phyloP scores from a whole-genome alignment of 1,140 invertebrate species.

The Drosophila mauritiana region DNA sequence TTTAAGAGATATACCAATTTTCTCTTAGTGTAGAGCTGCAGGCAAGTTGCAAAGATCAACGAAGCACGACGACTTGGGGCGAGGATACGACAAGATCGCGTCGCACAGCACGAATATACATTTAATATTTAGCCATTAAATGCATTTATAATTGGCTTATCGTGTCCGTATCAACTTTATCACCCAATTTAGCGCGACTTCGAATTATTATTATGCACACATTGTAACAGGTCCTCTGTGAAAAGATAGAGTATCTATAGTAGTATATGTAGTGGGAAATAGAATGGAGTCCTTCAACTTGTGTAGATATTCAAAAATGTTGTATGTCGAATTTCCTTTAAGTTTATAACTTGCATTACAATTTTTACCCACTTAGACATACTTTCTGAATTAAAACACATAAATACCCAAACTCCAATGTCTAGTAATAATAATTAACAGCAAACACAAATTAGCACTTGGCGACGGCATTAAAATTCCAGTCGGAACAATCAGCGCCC shows the following conservation, averaged over 20 bases:
- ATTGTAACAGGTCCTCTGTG: slow-evolving; percentile 16
- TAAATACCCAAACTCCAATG: background rate
- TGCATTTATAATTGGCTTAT: slow-evolving; percentile 82
- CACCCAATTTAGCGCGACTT: slow-evolving; percentile 69
- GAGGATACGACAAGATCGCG: slow-evolving; percentile 42
- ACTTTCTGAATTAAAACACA: background rate
- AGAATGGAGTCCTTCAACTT: background rate
- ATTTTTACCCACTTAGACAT: too few species aligned
- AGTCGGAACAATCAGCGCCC: slow-evolving; percentile 48
- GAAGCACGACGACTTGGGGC: slow-evolving; percentile 41
- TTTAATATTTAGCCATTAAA: slow-evolving; percentile 83
- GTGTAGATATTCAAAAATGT: too few species aligned
- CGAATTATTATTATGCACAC: slow-evolving; percentile 66
- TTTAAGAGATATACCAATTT: background rate
- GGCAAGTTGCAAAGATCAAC: slow-evolving; percentile 12
- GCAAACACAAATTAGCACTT: slow-evolving; percentile 71
- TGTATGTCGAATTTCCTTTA: too few species aligned
- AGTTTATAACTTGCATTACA: too few species aligned
- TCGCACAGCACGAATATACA: slow-evolving; percentile 73
- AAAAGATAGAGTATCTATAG: too few species aligned
- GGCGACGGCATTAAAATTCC: slow-evolving; percentile 69
- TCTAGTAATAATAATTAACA: slow-evolving; percentile 62
- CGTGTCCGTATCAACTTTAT: slow-evolving; percentile 76
- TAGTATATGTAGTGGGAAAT: background rate
- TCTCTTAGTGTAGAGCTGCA: slow-evolving; percentile 3